Conservation (phyloP, 2,888 invertebrate genomes). For the Agrenia bidenticulata region DNA sequence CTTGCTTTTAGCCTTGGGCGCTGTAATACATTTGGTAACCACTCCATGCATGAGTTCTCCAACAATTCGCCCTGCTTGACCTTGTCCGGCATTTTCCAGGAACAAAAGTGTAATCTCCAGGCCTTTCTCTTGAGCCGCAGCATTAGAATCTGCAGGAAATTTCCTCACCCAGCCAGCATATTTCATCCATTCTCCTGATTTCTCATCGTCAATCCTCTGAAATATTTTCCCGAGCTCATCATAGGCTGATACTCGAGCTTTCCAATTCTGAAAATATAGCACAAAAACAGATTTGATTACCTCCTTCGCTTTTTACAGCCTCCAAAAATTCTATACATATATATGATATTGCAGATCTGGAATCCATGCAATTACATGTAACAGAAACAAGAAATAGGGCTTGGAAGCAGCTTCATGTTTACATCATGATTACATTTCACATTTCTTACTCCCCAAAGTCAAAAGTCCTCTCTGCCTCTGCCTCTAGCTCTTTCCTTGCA, state of each 20-base stretch:
- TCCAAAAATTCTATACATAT: no score
- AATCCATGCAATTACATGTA: no score
- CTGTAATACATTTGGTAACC: slow-evolving; percentile 88
- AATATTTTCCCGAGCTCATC: slow-evolving; percentile 90
- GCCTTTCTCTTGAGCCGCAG: slow-evolving; percentile 92
- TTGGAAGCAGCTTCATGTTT: no score
- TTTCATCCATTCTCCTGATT: slow-evolving; percentile 90
- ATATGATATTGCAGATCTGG: no score
- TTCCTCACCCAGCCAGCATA: slow-evolving; percentile 88
- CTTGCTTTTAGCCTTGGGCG: slow-evolving; percentile 85
- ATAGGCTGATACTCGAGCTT: slow-evolving; percentile 89
- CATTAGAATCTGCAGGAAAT: slow-evolving; percentile 92
- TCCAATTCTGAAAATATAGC: slow-evolving; percentile 70
- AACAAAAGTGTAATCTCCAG: slow-evolving; percentile 87
- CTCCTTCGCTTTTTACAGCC: no score
- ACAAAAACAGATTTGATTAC: no score
- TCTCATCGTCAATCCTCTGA: slow-evolving; percentile 84
- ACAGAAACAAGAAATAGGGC: no score
- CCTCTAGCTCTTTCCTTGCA: no score
- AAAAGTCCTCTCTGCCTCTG: no score
- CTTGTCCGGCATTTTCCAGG: slow-evolving; percentile 83
- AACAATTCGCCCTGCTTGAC: slow-evolving; percentile 72
- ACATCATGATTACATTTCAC: no score
- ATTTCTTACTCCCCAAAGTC: no score
- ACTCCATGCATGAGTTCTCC: slow-evolving; percentile 86